Percentiles rank a stretch among this genome's conserved stretches.
Evolutionary conservation across 92 coral and sea anemone species (phyloP).

Genomic region (Meandrina meandrites): DNA sequence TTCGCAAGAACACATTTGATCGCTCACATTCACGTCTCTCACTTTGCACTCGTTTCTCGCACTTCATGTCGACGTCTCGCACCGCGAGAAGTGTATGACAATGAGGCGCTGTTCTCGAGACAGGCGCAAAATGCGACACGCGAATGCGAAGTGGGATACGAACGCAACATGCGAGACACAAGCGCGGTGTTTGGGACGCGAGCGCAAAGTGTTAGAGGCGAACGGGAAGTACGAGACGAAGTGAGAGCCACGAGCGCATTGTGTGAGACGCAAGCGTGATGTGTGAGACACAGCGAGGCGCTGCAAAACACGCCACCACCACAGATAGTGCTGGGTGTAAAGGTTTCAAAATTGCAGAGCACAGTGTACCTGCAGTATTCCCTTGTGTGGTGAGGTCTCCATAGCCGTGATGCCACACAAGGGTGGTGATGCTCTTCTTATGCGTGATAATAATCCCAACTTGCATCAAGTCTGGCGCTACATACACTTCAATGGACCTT

Average conservation of each 20-base stretch:
- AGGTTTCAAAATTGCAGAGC: no score
- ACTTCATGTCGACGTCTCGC: no score
- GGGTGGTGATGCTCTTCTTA: slow-evolving; percentile 87
- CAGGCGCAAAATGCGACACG: neutral
- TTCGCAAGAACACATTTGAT: no score
- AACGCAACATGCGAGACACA: no score
- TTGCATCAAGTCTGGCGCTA: slow-evolving; percentile 78
- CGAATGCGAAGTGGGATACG: neutral
- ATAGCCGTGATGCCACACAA: slow-evolving; percentile 92
- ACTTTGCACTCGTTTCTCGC: no score
- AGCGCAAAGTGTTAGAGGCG: neutral
- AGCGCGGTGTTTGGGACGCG: neutral
- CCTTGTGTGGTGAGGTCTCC: slow-evolving; percentile 57
- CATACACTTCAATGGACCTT: slow-evolving; percentile 85
- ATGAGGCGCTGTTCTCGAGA: neutral
- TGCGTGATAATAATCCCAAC: slow-evolving; percentile 78
- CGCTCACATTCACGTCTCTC: no score
- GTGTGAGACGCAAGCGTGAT: no score
- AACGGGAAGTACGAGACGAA: neutral
- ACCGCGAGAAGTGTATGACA: neutral
- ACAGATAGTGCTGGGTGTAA: no score
- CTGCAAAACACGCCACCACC: no score
- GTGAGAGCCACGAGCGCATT: no score
- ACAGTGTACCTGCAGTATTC: neutral
- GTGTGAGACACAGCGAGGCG: no score